These are phyloP conservation scores for Gila robusta DNA, from an alignment of 2,797 vertebrate species.

Conservation along the genomic window DNA sequence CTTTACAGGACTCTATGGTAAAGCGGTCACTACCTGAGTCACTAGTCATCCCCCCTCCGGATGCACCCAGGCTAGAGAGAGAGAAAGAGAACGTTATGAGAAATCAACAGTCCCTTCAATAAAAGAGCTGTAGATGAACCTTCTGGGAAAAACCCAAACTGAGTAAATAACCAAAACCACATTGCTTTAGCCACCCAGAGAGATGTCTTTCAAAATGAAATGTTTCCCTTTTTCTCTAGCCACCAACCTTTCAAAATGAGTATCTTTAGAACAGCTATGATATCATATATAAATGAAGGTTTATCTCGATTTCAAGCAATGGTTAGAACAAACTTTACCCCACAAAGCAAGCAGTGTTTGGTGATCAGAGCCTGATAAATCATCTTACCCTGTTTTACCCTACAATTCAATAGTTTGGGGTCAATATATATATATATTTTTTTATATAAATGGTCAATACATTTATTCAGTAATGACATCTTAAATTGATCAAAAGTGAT, in stretches of 20 bases:
- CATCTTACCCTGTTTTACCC: background rate
- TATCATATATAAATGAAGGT: background rate
- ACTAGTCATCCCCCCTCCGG: conserved; percentile 85
- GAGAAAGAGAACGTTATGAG: conserved; percentile 42
- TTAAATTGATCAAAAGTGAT: background rate
- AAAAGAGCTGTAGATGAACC: background rate
- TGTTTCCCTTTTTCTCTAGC: background rate
- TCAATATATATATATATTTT: too few species aligned
- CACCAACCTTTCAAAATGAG: background rate
- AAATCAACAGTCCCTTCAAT: conserved; percentile 18
- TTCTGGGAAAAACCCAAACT: background rate
- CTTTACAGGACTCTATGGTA: conserved; percentile 96
- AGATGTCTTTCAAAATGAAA: background rate
- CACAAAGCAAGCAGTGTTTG: background rate
- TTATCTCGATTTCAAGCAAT: conserved; percentile 2
- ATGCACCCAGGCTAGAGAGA: conserved; percentile 85
- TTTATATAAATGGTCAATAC: background rate
- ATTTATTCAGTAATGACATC: background rate
- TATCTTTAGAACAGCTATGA: background rate
- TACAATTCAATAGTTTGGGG: background rate
- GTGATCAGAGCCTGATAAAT: background rate
- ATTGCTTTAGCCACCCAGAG: background rate
- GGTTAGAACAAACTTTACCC: background rate
- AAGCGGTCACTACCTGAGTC: conserved; percentile 94
- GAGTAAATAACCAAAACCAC: background rate